A percentile compares a stretch with the other conserved stretches of the same genome.
Conservation (phyloP, 2,113 vertebrate genomes). For the Erythrocercus mccallii region DNA sequence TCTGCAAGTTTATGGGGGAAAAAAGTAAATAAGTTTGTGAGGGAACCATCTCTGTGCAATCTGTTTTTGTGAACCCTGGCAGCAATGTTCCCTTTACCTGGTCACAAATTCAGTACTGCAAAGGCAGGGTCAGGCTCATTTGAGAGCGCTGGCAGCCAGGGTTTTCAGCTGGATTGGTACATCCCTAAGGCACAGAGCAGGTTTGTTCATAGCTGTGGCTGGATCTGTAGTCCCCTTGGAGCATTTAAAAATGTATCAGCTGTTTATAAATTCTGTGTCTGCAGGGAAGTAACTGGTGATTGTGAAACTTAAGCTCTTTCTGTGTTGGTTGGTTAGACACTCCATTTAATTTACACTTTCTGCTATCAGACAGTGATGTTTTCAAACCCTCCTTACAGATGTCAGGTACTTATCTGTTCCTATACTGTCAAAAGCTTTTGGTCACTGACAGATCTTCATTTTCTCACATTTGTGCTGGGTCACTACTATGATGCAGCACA, state of each 20-base stretch:
- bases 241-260: not conserved
- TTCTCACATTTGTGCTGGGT: not conserved
- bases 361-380: not conserved
- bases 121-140: not conserved
- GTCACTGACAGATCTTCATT: not conserved
- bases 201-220: not conserved
- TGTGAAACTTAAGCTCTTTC: not conserved
- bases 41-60: not conserved
- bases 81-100: not conserved
- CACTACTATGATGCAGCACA: accelerated
- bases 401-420: not conserved
- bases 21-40: not conserved
- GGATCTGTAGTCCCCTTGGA: not conserved
- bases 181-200: not conserved
- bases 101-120: not conserved
- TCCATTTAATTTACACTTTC: not conserved
- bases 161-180: not conserved
- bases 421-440: not conserved
- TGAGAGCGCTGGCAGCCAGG: not conserved
- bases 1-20: not conserved
- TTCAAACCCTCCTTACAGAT: not conserved
- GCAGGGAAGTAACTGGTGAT: not conserved
- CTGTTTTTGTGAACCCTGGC: not conserved
- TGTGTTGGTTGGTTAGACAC: not conserved
- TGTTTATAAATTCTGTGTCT: not conserved